These are phyloP conservation scores for Gallinago media DNA, from an alignment of 2,113 vertebrate species.

Conservation along the genomic window DNA sequence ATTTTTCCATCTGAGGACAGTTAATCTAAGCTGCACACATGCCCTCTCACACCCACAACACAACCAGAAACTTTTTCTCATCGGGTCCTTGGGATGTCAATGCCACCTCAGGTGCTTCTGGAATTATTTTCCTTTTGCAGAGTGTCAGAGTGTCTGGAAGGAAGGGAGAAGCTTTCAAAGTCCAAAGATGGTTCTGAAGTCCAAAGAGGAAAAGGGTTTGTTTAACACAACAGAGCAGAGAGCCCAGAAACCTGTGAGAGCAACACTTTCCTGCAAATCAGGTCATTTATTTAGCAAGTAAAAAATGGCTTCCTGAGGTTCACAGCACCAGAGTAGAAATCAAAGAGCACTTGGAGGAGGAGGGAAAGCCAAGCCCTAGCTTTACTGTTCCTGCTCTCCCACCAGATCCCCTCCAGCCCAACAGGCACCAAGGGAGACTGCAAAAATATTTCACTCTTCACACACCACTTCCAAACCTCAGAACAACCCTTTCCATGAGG, in stretches of 20 bases:
- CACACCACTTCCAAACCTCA: background rate
- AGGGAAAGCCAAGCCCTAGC: background rate
- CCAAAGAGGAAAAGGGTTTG: background rate
- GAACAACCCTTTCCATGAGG: background rate
- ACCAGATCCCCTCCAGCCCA: background rate
- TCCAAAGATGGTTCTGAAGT: background rate
- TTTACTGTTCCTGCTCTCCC: background rate
- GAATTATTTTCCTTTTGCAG: background rate
- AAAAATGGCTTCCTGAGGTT: background rate
- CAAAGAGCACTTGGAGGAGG: background rate
- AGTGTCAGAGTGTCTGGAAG: background rate
- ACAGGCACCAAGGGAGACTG: rapidly evolving
- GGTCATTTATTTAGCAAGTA: background rate
- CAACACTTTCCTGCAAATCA: background rate
- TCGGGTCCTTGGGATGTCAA: background rate
- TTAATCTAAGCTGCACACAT: background rate
- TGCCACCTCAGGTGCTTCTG: background rate
- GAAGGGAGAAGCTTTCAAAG: background rate
- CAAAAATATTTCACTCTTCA: background rate
- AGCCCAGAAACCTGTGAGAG: background rate
- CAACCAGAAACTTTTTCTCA: background rate
- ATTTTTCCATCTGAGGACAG: background rate
- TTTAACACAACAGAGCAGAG: background rate
- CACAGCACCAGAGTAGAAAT: background rate
- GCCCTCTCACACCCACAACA: background rate